Base-by-base conservation (phyloP, 1,140 invertebrate genomes). In the Aphis gossypii region DNA sequence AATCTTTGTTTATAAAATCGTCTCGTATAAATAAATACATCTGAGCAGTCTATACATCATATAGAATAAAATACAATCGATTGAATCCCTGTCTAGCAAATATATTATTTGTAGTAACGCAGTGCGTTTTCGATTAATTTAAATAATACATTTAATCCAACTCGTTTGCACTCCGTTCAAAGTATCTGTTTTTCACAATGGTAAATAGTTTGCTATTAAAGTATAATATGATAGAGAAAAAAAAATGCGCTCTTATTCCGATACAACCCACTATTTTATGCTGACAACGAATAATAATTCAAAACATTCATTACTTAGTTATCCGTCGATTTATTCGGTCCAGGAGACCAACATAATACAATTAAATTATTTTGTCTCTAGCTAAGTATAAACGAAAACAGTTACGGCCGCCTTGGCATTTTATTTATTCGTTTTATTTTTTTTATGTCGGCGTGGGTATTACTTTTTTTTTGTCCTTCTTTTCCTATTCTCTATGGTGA, bases 301-400 rank as follows among this genome's bases (percentile, higher is more conserved):
- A 35, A 92, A 92, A 82, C 91, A 46, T 92, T 92, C 68, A 83
- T 83, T 83, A 92, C 46, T 82, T 18, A 38, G 60, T 92, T 82
- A 92, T 92, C n/a, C 76, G 60, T 92, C 91, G 35, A 92, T 92
- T 92, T 83, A 92, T 83, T 14, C 68, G 35, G 91, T 92, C 91
- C 76, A 41, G 41, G 25, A 38, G 46, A 82, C 91, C 60, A 35
- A 9, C 68, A 92, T 76, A 92, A 92, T 92, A 83, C 68, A 84
- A 92, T 83, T 46, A 83, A 83, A 92, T 92, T 83, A 51, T 92
- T 83, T 92, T 18, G 51, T 89, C n/a, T 51, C 68, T 51, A 9
- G 4, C 91, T 84, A 86, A 84, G 92, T 86, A 93, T 46, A 93
- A 93, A 93, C 23, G 51, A 93, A 84, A 93, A 93, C 76, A 93